Evolutionary conservation across 2,888 invertebrate genomes (phyloP).

Genomic region (Endomychus coccineus): DNA sequence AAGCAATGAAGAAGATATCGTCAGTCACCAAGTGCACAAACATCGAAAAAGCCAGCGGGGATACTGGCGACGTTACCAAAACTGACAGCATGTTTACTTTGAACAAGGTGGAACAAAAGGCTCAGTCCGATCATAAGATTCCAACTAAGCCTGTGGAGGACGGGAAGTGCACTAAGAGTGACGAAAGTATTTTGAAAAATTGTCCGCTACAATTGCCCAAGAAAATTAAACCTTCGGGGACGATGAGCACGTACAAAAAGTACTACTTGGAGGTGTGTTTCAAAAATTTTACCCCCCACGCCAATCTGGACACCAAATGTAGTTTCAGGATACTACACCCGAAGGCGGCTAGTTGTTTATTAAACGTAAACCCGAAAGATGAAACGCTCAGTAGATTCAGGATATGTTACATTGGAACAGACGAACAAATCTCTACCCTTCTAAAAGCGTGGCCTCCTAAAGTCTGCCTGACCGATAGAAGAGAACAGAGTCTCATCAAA

Average conservation of each 20-base stretch:
- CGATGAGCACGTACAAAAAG: constrained; percentile 25
- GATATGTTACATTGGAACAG: constrained; percentile 31
- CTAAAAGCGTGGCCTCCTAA: constrained; percentile 33
- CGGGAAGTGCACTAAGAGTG: constrained; percentile 16
- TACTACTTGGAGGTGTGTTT: constrained; percentile 33
- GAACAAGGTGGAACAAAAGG: constrained; percentile 2
- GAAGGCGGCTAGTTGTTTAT: constrained; percentile 29
- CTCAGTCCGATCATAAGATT: constrained; percentile 4
- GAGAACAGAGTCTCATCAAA: too few species aligned
- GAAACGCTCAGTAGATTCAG: constrained; percentile 26
- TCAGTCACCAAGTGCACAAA: constrained; percentile 7
- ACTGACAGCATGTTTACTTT: background rate
- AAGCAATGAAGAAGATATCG: constrained; percentile 1
- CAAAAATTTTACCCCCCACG: constrained; percentile 28
- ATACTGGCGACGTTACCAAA: constrained; percentile 6
- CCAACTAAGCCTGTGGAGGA: background rate
- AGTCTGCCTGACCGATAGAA: constrained; percentile 30
- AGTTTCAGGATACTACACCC: constrained; percentile 40
- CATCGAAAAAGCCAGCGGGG: constrained; percentile 12
- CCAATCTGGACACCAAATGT: too few species aligned
- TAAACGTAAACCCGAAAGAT: constrained; percentile 29
- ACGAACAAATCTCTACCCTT: constrained; percentile 27
- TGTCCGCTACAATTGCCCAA: constrained; percentile 1
- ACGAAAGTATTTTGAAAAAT: background rate
- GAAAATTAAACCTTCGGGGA: constrained; percentile 7